Conservation (phyloP, 2,888 invertebrate genomes). For the Allacma fusca region DNA sequence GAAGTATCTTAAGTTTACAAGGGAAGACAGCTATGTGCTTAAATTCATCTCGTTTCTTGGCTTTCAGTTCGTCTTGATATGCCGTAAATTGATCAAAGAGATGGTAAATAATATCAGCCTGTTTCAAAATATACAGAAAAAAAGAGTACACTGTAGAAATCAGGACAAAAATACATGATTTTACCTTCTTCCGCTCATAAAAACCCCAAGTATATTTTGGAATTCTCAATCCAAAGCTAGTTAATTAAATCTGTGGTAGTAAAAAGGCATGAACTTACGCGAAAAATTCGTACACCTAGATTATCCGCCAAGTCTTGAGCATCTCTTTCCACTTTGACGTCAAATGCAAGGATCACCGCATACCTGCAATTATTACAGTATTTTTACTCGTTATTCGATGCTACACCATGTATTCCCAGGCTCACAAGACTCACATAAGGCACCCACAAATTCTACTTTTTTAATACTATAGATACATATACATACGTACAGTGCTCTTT, state of each 20-base stretch:
- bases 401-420: too few species aligned
- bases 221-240: too few species aligned
- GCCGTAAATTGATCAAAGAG: slow-evolving; percentile 96
- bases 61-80: slow-evolving; percentile 88
- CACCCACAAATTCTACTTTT: too few species aligned
- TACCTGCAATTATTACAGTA: slow-evolving; percentile 69
- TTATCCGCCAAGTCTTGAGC: slow-evolving; percentile 97
- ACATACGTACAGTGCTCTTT: too few species aligned
- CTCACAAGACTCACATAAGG: too few species aligned
- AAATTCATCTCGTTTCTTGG: slow-evolving; percentile 91
- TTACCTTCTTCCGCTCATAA: too few species aligned
- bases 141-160: not conserved
- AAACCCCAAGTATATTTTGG: too few species aligned
- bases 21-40: slow-evolving; percentile 98
- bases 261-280: too few species aligned
- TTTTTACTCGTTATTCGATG: not conserved
- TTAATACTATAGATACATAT: too few species aligned
- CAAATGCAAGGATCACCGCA: slow-evolving; percentile 98
- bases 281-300: slow-evolving; percentile 92
- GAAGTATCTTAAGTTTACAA: slow-evolving; percentile 83
- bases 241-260: too few species aligned
- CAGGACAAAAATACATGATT: too few species aligned
- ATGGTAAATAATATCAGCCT: slow-evolving; percentile 99
- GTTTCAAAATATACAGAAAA: slow-evolving; percentile 60
- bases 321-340: slow-evolving; percentile 97